Evolutionary conservation across 2,113 vertebrate genomes (phyloP), one percentile per base, ranked within the genome.

Genomic region (Epinephelus cyanopodus): DNA sequence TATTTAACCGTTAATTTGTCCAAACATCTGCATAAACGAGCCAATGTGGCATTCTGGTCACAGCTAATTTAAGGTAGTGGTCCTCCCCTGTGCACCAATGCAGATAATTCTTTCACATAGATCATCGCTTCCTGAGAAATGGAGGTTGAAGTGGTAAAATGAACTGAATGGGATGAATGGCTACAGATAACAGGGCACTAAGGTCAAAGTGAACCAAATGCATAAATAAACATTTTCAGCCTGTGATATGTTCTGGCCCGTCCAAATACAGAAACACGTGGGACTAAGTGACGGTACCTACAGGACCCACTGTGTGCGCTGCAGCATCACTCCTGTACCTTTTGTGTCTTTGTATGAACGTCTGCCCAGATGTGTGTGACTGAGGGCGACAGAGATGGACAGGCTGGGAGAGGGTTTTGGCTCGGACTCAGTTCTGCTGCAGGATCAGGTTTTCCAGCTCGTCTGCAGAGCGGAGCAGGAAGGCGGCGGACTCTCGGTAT

Each of bases 371-470:
- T 58, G 45, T 83, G 80, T 84, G 83, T 87, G 88, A 79, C 68
- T 57, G 79, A 81, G 70, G 54, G 85, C 65, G 64, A 74, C 82
- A 57, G 48, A 76, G 82, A 77, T 48, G 69, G 86, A 83, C 81
- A 77, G 88, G 63, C 90, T 19, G 14, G 47, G 69, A 69, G 79
- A 39, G 71, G 81, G 81, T 83, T 73, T 45, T 39, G 75, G 89
- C 65, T 85, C 18, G 13, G 70, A 82, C 86, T 98, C 97, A 99
- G 97, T 99, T 99, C 96, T 99, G 98, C 95, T 99, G 98, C 93
- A 99, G 96, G 95, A 99, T 99, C 88, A 99, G 98, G 95, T 98
- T 99, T 95, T 99, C 98, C 89, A 99, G 97, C 96, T 99, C 98
- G 54, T 99, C 98, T 63, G 98, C 98, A 4, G 98, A 99, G 90